phyloP scores from a whole-genome alignment of 2,888 invertebrate genomes.

The Zhuqinia jingwanae region DNA sequence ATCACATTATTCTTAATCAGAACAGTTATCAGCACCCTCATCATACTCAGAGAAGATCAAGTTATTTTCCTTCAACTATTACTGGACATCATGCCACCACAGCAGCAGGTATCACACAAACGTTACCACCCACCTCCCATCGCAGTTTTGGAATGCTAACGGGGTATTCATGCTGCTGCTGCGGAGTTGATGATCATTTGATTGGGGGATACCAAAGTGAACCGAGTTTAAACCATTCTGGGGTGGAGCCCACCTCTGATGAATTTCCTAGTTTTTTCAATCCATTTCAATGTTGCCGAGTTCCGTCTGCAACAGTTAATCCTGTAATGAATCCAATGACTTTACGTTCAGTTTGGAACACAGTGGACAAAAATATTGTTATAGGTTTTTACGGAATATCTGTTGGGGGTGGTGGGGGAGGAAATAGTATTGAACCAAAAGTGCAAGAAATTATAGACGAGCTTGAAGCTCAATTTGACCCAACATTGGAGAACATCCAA shows the following conservation, averaged over 20 bases:
- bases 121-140: conserved; percentile 3
- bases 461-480: conserved; percentile 80
- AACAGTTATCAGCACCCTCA: background rate
- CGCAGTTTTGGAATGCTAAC: conserved; percentile 39
- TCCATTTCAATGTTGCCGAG: conserved; percentile 51
- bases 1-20: conserved; percentile 24
- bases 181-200: conserved; percentile 3
- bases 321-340: conserved; percentile 21
- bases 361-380: conserved; percentile 75
- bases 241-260: background rate
- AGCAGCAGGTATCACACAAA: conserved; percentile 15
- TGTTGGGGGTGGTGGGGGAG: conserved; percentile 59
- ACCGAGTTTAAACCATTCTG: conserved; percentile 69
- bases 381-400: conserved; percentile 72
- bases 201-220: conserved; percentile 72
- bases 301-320: background rate
- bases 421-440: background rate
- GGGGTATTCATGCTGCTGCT: conserved; percentile 40
- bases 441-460: conserved; percentile 81
- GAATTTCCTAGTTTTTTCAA: conserved; percentile 30
- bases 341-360: conserved; percentile 72
- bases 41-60: conserved; percentile 32
- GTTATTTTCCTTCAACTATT: conserved; percentile 41
- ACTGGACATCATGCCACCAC: background rate
- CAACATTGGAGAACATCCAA: conserved; percentile 80